These are phyloP conservation scores for Phaonia tiefii DNA, from an alignment of 2,888 invertebrate species.

Conservation along the genomic window DNA sequence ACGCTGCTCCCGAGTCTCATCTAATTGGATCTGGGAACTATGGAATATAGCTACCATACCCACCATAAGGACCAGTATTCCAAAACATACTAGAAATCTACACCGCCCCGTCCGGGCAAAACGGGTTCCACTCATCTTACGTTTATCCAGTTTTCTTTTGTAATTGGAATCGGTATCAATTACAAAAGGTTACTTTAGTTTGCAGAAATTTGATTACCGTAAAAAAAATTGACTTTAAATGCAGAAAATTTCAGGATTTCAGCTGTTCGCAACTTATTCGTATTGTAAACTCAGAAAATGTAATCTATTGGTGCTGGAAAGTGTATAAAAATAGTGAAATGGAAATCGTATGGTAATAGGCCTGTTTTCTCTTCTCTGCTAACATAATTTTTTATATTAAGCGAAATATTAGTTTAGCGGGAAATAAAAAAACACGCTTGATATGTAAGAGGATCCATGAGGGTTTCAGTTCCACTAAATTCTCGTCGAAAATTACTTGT, in stretches of 20 bases:
- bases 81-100: constrained; percentile 82
- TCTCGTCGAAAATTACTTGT: no score
- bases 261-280: no score
- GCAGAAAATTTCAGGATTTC: constrained; percentile 22
- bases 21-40: constrained; percentile 83
- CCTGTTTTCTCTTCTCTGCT: no score
- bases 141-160: constrained; percentile 57
- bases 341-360: no score
- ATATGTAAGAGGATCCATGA: no score
- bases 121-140: constrained; percentile 80
- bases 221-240: background rate
- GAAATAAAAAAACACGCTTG: no score
- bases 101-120: constrained; percentile 83
- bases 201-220: background rate
- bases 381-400: no score
- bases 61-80: constrained; percentile 81
- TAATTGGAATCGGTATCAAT: background rate
- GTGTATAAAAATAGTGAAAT: no score
- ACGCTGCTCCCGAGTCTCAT: constrained; percentile 82
- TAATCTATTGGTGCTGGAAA: no score
- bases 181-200: background rate
- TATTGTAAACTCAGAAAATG: no score
- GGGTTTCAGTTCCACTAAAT: no score
- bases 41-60: constrained; percentile 83
- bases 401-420: no score